Base-by-base conservation (phyloP, 2,113 vertebrate species). In the Gymnocephalus cernua region DNA sequence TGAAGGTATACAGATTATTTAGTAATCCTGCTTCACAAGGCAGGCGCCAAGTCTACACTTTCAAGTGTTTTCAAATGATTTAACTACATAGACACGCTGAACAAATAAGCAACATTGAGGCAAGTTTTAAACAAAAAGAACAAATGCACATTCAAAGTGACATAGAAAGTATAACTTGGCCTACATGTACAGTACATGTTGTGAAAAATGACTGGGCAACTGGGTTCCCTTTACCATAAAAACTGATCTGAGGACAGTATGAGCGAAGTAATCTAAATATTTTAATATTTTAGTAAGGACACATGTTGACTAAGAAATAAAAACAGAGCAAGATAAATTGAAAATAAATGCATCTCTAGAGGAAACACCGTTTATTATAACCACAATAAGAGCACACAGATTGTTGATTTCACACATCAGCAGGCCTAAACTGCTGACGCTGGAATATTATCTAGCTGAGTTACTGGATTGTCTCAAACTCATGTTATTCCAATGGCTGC, bases 381-480 rank as follows among this genome's bases (percentile, higher is more conserved):
- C 32, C 29, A 25, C 64, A 86, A 75, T 65, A 77, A 79, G 74
- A 72, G 25, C 10, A 56, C 53, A 53, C 80, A 78, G 72, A 88
- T 70, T 83, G 82, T 89, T 90, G 86, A 89, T 82, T 88, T 91
- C 88, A 82, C 82, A 87, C 77, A 79, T 91, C 81, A 88, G 85
- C 72, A 79, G 81, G 77, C 64, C 63, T 54, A 50, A 79, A 73
- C 35, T 89, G 77, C 90, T 77, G 81, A 88, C 9, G 38, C 47
- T 58, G 63, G 65, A 77, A 57, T 77, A 84, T 77, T 45, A 85
- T 68, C 47, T 10, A 32, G 32, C 66, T 25, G 65, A 59, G 73
- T 77, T 72, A 72, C 83, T 79, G 73, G 65, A 15, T 61, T 48
- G 32, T 73, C 63, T 83, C 77, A 58, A 63, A 44, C 27, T 79